Evolutionary conservation across 2,888 invertebrate genomes (phyloP), one percentile per base, ranked within the genome.

Genomic region (Prenolepis imparis): DNA sequence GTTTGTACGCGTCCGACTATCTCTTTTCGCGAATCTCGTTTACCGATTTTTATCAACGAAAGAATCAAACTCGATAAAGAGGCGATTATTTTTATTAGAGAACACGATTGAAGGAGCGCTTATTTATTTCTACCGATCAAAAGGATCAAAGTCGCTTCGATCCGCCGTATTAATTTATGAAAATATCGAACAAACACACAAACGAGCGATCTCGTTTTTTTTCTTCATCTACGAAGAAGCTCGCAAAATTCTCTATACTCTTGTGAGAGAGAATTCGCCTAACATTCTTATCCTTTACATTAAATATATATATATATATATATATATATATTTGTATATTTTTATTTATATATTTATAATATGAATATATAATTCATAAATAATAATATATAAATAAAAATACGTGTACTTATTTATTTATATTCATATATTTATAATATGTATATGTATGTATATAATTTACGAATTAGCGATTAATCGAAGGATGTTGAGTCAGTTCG

Each of bases 401-500:
- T 36, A 41, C 15, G 11, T 12, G 91, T 90, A 66, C 39, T 12
- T 64, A 64, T 66, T 41, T 64, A 64, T 36, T 39, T 41, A 52
- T 52, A 66, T 64, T 12, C 41, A 64, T 66, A 64, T 64, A 64
- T 36, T 39, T 64, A 52, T 52, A 52, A 52, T 52, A 44, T 44
- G 44, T 44, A 15, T 44, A 15, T 41, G 6, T 39, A 21, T 8
- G n/a, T 64, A 44, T 44, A 78, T 32, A 78, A 78, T 68, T 78
- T 78, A 78, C 44, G 70, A 32, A 78, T 91, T 91, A 90, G 88
- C 82, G 83, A 52, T 90, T 92, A 91, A 86, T 88, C 87, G 74
- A 90, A 55, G 88, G 85, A 90, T 89, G 89, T 91, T 88, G 86
- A 92, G 84, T 92, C 91, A 90, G 90, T 91, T 91, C 88, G 84